Conservation (phyloP, 2,888 invertebrate species). For the Rhogogaster chlorosoma region DNA sequence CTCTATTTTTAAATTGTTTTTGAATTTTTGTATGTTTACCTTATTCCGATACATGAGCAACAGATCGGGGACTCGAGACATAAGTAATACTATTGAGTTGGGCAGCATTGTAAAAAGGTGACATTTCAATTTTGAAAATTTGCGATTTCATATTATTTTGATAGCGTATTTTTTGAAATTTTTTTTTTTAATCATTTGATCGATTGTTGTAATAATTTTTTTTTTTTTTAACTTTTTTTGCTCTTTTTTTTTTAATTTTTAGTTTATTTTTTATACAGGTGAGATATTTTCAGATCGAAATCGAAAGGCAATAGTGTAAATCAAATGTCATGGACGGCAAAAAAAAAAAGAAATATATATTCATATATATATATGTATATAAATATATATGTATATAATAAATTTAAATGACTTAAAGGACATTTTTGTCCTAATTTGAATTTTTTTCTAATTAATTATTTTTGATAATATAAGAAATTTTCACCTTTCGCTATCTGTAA, state of each 20-base stretch:
- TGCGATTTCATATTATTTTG: not conserved
- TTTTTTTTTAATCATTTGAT: slow-evolving; percentile 13
- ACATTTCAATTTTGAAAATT: not conserved
- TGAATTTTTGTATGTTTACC: not conserved
- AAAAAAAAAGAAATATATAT: not conserved
- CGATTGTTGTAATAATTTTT: not conserved
- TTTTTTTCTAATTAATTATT: not conserved
- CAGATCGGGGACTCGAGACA: not conserved
- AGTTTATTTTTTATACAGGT: not conserved
- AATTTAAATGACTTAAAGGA: not conserved
- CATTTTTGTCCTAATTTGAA: not conserved
- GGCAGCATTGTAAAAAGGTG: not conserved
- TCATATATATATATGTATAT: not conserved
- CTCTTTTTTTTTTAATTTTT: not conserved
- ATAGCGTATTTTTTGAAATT: not conserved
- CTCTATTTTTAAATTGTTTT: not conserved
- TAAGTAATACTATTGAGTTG: not conserved
- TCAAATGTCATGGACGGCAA: slow-evolving; percentile 29
- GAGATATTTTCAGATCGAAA: not conserved
- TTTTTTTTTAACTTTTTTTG: not conserved
- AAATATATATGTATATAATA: not conserved
- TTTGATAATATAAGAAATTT: not conserved
- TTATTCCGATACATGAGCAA: not conserved
- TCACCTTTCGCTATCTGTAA: slow-evolving; percentile 9
- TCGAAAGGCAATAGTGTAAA: not conserved